Conservation (phyloP, 2,888 invertebrate species). For the Stomorhina lunata region DNA sequence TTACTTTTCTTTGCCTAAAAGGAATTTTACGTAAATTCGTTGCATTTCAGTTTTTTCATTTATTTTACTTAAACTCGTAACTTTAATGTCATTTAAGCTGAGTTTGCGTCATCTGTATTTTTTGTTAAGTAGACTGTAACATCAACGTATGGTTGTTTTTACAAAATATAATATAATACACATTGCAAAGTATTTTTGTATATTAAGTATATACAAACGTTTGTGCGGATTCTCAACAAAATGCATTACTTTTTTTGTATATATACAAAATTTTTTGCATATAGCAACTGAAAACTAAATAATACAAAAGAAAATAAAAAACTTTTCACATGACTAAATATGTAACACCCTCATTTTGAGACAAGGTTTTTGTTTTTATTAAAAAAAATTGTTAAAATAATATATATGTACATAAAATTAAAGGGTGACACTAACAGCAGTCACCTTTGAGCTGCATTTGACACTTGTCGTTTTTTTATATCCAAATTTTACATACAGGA, state of each 20-base stretch:
- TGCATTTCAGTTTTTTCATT: no score
- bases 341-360: constrained; percentile 53
- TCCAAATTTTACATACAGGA: constrained; percentile 40
- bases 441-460: constrained; percentile 65
- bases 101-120: constrained; percentile 58
- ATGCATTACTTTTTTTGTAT: constrained; percentile 40
- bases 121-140: constrained; percentile 60
- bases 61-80: constrained; percentile 5
- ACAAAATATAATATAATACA: background rate
- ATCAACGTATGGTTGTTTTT: constrained; percentile 17
- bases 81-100: constrained; percentile 45
- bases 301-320: constrained; percentile 15
- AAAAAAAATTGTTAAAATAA: background rate
- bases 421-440: constrained; percentile 43
- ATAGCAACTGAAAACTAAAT: background rate
- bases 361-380: constrained; percentile 20
- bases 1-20: no score
- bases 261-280: constrained; percentile 46
- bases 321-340: constrained; percentile 60
- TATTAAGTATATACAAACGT: constrained; percentile 3
- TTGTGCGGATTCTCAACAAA: constrained; percentile 59
- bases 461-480: constrained; percentile 27
- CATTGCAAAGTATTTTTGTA: background rate
- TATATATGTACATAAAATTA: no score
- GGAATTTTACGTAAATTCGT: no score